These are phyloP conservation scores for Cyclopterus lumpus DNA, from an alignment of 2,797 vertebrate species.

Conservation along the genomic window DNA sequence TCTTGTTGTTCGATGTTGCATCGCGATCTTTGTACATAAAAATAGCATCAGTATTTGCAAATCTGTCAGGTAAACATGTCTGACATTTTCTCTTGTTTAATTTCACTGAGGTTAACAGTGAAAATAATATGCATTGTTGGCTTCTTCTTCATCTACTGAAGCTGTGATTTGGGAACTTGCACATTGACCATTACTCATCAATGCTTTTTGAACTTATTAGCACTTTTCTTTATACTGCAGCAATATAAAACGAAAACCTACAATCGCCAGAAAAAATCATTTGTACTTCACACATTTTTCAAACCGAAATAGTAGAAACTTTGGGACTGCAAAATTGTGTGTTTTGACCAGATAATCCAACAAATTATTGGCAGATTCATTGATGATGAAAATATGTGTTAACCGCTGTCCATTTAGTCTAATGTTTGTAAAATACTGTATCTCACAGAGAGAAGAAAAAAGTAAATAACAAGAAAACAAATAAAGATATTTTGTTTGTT, in stretches of 20 bases:
- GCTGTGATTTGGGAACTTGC: background rate
- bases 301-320: background rate
- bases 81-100: background rate
- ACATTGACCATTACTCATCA: background rate
- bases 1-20: slow-evolving; percentile 5
- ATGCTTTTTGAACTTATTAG: background rate
- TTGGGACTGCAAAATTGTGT: background rate
- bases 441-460: background rate
- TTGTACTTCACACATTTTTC: background rate
- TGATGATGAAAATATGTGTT: background rate
- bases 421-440: slow-evolving; percentile 1
- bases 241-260: too few species aligned
- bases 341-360: background rate
- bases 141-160: background rate
- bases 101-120: background rate
- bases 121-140: background rate
- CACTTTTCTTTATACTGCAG: background rate
- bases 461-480: slow-evolving; percentile 28
- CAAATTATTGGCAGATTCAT: background rate
- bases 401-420: background rate
- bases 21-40: background rate
- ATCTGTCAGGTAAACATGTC: background rate
- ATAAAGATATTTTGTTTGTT: slow-evolving; percentile 38
- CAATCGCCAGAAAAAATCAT: background rate
- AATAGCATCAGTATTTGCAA: background rate